Base-by-base conservation (phyloP, 1,140 invertebrate species). In the Polypedilum vanderplanki region DNA sequence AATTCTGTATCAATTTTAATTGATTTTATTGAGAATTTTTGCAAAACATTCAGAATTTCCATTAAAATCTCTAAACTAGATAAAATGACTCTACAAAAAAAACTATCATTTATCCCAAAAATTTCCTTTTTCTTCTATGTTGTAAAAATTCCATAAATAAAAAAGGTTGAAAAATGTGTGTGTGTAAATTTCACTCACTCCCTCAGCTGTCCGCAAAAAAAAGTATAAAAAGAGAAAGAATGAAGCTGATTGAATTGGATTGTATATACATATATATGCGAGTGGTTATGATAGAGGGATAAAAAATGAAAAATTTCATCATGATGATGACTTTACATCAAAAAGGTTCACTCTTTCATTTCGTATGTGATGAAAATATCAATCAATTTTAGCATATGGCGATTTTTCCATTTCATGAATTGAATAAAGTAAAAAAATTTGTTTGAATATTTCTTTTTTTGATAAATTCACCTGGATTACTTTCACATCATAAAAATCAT, bases 301-400 rank as follows among this genome's bases (percentile, higher is more conserved):
- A n/a, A 57, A 57, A 57, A 57, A 57, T 57, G 46, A 57, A 57
- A 70, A 70, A 70, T 70, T 70, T 70, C 65, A 70, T 70, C 65
- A 70, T 70, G 65, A 70, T 70, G 46, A 20, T 70, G 65, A 70
- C 65, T 70, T 70, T 70, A 70, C 20, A 22, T 70, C 65, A 57
- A 57, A 57, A 57, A 57, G 15, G 10, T 57, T 4, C n/a, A 57
- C 24, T 33, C 24, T 33, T 33, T 33, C 5, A 33, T 33, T 70
- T n/a, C 7, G 65, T 18, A 70, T 70, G 65, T 70, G 65, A 70
- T 70, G 65, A 70, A 70, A 70, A 70, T 70, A 70, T 70, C 65
- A 70, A 70, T 70, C 65, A 70, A 70, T 70, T 70, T 70, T 18
- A 70, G 20, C 65, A 70, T 70, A 70, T 70, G 65, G 65, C 65